These are phyloP conservation scores for Hanleya hanleyi DNA, from an alignment of 2,888 invertebrate genomes.

Conservation along the genomic window DNA sequence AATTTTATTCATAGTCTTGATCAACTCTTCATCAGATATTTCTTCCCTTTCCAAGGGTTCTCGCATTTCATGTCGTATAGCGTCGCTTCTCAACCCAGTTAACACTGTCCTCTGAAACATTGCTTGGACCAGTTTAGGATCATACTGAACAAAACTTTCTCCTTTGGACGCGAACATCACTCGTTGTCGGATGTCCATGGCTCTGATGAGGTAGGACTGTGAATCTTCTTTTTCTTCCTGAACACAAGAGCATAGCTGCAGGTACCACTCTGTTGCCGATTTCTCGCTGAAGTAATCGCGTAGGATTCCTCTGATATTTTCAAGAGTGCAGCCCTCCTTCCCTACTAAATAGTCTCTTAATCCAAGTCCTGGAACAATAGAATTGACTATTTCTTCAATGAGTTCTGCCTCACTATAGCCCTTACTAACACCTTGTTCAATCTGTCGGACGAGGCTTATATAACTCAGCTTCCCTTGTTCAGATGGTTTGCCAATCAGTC, in stretches of 20 bases:
- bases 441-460: background rate
- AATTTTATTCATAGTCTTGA: background rate
- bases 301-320: background rate
- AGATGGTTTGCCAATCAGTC: background rate
- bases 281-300: background rate
- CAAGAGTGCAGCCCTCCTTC: background rate
- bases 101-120: background rate
- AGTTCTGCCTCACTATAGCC: background rate
- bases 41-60: background rate
- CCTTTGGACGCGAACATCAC: background rate
- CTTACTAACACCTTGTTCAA: background rate
- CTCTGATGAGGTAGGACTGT: background rate
- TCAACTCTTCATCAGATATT: background rate
- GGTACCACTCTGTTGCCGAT: background rate
- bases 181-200: background rate
- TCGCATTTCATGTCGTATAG: background rate
- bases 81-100: background rate
- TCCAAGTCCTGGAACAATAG: background rate
- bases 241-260: background rate
- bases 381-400: background rate
- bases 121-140: too few species aligned
- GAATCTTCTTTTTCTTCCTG: slow-evolving; percentile 1
- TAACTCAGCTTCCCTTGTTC: background rate
- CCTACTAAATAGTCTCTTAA: background rate
- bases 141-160: background rate